Conservation (phyloP, 2,888 invertebrate species). For the Trypoxylon attenuatum region DNA sequence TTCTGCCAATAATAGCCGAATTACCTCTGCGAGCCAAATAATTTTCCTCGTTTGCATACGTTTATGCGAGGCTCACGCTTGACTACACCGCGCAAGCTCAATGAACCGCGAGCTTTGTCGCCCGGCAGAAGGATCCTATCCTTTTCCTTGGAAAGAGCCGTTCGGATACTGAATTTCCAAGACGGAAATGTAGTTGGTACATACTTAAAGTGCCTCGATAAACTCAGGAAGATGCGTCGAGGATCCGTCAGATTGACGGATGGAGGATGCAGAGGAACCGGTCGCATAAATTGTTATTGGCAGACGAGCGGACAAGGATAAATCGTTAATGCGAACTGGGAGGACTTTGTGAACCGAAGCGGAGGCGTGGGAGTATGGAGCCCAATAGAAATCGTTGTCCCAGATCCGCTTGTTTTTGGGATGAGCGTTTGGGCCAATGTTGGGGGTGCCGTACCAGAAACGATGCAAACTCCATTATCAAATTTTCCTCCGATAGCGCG, state of each 20-base stretch:
- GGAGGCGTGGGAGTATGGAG: too few relatives aligned
- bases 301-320: conserved; percentile 41
- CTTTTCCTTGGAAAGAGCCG: too few relatives aligned
- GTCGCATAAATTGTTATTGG: conserved; percentile 50
- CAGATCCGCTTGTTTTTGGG: conserved; percentile 34
- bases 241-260: not conserved
- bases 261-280: conserved; percentile 1
- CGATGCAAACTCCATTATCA: not conserved
- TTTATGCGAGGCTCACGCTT: too few relatives aligned
- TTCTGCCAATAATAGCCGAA: too few relatives aligned
- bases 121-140: too few relatives aligned
- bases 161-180: too few relatives aligned
- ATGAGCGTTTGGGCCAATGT: too few relatives aligned
- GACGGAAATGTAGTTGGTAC: not conserved
- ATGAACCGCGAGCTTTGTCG: too few relatives aligned
- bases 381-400: conserved; percentile 34
- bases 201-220: not conserved
- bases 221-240: not conserved
- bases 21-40: too few relatives aligned
- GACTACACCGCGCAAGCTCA: too few relatives aligned
- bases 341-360: conserved; percentile 30
- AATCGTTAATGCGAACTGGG: conserved; percentile 52
- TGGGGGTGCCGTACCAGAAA: too few relatives aligned
- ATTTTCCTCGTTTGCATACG: too few relatives aligned
- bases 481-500: not conserved